Evolutionary conservation across 2,797 vertebrate genomes (phyloP), one percentile per base, ranked within the genome.

Genomic region (Saxicola maurus): DNA sequence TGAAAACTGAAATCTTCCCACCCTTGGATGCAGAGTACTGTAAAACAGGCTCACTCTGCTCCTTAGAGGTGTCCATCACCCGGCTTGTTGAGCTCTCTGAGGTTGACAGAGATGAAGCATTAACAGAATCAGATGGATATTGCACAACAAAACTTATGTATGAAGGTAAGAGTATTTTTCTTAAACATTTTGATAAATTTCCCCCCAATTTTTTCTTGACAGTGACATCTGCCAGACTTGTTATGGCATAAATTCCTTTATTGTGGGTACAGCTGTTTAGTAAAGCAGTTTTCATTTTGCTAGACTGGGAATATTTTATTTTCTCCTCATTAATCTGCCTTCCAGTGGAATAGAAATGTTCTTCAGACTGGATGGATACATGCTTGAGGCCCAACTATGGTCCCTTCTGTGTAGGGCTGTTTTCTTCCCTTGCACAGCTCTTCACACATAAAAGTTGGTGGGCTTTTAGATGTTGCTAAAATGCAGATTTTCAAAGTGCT

Each of bases 101-200:
- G 64, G 96, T 97, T 35, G 98, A 99, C 82, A 92, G 95, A 80
- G 97, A 98, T n/a, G 98, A 99, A 66, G 98, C 98, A n/a, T 97
- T 98, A 86, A 97, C 96, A 0, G 98, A 99, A 73, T 96, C 96
- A 0, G 98, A 98, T 8, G 98, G 98, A 20, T 97, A 97, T 46
- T 98, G 97, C 91, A 98, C 98, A 46, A 98, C 98, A 56, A 98
- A 98, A 95, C 98, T 99, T 13, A 98, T 99, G 98, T 99, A 99
- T 94, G 98, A 99, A 98, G 99, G 99, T 99, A 93, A 49, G 96
- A 74, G 10, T 28, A 3, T 72, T 52, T 62, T 46, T 51, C 46
- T 25, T 31, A 23, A 43, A 31, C 31, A 23, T 71, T 43, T 13
- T 56, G 57, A 55, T 23, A 55, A n/a, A n/a, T 37, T 65, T 8